phyloP scores from a whole-genome alignment of 2,113 vertebrate species.

The Xenopus laevis region DNA sequence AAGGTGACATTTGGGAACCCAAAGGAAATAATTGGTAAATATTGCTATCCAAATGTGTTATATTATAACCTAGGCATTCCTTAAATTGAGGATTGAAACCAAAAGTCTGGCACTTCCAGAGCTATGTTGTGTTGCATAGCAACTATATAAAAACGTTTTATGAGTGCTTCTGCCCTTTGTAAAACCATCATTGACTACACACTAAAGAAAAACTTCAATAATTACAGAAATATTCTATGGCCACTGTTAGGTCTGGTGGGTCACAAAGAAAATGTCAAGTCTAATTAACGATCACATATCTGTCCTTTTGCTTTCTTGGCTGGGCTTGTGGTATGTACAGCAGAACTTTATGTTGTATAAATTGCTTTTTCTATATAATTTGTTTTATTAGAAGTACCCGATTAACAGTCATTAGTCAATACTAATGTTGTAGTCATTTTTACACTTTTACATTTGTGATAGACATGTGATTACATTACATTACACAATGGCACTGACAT shows the following conservation, averaged over 20 bases:
- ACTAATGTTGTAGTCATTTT: no score
- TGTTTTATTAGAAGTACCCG: no score
- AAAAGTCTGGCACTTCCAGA: background rate
- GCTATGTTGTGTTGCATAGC: background rate
- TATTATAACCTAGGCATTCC: slow-evolving; percentile 15
- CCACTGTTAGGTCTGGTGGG: background rate
- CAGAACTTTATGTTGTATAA: no score
- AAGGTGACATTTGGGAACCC: slow-evolving; percentile 9
- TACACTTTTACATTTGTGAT: no score
- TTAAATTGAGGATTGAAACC: background rate
- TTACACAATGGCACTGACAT: no score
- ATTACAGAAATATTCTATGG: background rate
- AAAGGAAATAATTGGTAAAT: slow-evolving; percentile 13
- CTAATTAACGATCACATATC: background rate
- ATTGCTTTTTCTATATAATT: no score
- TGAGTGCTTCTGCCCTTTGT: slow-evolving; percentile 4
- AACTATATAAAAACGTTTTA: background rate
- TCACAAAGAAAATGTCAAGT: slow-evolving; percentile 8
- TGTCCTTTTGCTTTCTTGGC: no score
- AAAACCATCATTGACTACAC: slow-evolving; percentile 10
- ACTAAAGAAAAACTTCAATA: slow-evolving; percentile 10
- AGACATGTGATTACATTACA: no score
- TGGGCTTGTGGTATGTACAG: no score
- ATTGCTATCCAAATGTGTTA: slow-evolving; percentile 2
- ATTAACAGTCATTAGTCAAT: no score